Evolutionary conservation across 2,113 vertebrate species (phyloP).

Genomic region (Oreocharis arfaki): DNA sequence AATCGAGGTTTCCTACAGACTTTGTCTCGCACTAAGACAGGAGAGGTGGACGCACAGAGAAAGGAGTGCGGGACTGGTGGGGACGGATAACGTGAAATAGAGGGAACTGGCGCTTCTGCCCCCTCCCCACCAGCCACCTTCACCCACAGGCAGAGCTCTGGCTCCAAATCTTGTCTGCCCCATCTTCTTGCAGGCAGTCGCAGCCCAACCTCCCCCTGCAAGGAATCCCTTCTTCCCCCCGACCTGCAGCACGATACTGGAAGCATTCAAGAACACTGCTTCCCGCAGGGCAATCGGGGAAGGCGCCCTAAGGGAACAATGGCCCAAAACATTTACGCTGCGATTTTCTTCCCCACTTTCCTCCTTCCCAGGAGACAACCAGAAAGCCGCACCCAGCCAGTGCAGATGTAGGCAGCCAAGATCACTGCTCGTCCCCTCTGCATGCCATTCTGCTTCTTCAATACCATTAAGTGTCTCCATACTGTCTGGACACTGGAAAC

Average conservation of each 20-base stretch:
- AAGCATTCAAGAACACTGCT: not conserved
- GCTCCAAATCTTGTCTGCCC: not conserved
- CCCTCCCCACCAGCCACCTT: not conserved
- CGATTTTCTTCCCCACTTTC: fast-evolving
- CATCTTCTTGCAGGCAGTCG: not conserved
- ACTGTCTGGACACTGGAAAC: conserved; percentile 61
- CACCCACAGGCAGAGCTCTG: not conserved
- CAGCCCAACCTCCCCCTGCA: not conserved
- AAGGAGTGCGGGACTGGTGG: not conserved
- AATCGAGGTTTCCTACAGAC: conserved; percentile 33
- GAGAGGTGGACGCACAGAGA: not conserved
- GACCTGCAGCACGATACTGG: fast-evolving
- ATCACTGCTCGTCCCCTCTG: not conserved
- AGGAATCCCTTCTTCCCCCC: not conserved
- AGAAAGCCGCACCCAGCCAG: not conserved
- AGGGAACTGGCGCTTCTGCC: not conserved
- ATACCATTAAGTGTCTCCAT: conserved; percentile 66
- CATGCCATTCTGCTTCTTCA: conserved; percentile 34
- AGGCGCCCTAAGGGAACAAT: fast-evolving
- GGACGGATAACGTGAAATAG: not conserved
- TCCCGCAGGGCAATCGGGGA: fast-evolving
- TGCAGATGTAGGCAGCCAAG: not conserved
- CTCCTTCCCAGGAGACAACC: not conserved
- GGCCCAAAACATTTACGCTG: not conserved
- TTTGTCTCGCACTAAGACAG: not conserved